phyloP scores from a whole-genome alignment of 2,113 vertebrate species.

The Onychostruthus taczanowskii region DNA sequence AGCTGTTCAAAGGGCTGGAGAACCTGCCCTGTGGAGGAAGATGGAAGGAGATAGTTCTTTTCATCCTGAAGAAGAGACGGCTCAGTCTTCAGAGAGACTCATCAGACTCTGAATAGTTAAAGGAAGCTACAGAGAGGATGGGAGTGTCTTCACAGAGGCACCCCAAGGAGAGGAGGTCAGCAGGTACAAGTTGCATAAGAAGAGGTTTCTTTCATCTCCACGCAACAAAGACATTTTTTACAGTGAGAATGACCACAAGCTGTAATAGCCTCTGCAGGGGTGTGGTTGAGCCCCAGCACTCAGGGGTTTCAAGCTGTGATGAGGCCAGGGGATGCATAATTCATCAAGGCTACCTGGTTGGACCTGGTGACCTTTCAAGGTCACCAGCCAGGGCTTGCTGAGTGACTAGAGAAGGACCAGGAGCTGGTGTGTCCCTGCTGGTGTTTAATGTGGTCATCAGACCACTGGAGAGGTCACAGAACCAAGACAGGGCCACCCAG shows the following conservation, averaged over 20 bases:
- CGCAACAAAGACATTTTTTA: neutral
- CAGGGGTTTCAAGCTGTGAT: neutral
- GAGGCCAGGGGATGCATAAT: neutral
- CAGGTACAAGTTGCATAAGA: neutral
- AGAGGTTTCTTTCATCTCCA: neutral
- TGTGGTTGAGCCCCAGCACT: rapidly evolving
- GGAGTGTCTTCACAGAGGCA: neutral
- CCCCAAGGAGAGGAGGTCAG: neutral
- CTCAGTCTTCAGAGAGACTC: neutral
- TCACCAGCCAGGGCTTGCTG: neutral
- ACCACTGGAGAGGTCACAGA: neutral
- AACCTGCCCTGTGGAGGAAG: neutral
- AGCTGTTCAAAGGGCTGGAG: neutral
- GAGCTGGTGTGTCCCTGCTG: neutral
- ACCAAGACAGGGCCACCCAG: neutral
- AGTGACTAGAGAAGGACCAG: neutral
- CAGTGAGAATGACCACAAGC: neutral
- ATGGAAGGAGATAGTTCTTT: neutral
- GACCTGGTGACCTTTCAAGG: neutral
- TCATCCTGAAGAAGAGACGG: neutral
- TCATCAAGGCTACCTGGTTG: neutral
- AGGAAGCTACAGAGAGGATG: neutral
- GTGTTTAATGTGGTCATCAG: neutral
- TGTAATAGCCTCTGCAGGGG: neutral
- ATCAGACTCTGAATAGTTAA: neutral